Evolutionary conservation across 1,140 invertebrate species (phyloP).

Genomic region (Polyergus mexicanus): DNA sequence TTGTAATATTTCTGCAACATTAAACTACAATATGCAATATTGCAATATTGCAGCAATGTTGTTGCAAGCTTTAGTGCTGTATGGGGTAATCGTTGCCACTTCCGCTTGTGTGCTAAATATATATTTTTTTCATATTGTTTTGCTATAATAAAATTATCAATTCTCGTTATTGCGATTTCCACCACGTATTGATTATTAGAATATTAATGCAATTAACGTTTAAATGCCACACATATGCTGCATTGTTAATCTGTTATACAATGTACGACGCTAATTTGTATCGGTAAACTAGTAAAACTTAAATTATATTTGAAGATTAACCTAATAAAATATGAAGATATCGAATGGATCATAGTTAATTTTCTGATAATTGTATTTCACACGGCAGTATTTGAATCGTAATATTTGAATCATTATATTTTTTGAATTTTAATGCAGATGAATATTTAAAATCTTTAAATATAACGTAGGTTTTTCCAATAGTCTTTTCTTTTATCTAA

Average conservation of each 20-base stretch:
- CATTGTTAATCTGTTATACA: background rate
- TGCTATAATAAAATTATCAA: background rate
- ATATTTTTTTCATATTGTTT: background rate
- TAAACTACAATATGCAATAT: too few relatives aligned
- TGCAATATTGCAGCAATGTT: too few relatives aligned
- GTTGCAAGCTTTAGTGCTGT: too few relatives aligned
- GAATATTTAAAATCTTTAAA: background rate
- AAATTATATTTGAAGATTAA: background rate
- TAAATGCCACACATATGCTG: background rate
- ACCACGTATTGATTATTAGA: background rate
- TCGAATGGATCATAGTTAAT: background rate
- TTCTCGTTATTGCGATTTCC: background rate
- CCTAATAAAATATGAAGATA: background rate
- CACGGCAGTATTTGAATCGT: too few relatives aligned
- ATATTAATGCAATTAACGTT: background rate
- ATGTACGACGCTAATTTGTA: slow-evolving; percentile 7
- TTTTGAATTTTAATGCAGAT: background rate
- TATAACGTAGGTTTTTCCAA: background rate
- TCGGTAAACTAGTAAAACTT: background rate
- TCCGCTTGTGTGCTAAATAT: background rate
- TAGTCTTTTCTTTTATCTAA: background rate
- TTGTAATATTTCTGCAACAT: too few relatives aligned
- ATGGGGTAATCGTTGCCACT: too few relatives aligned
- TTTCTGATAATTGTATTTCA: slow-evolving; percentile 5
- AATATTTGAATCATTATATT: background rate